Evolutionary conservation across 2,888 invertebrate species (phyloP).

Genomic region (Drosophila buzzatii): DNA sequence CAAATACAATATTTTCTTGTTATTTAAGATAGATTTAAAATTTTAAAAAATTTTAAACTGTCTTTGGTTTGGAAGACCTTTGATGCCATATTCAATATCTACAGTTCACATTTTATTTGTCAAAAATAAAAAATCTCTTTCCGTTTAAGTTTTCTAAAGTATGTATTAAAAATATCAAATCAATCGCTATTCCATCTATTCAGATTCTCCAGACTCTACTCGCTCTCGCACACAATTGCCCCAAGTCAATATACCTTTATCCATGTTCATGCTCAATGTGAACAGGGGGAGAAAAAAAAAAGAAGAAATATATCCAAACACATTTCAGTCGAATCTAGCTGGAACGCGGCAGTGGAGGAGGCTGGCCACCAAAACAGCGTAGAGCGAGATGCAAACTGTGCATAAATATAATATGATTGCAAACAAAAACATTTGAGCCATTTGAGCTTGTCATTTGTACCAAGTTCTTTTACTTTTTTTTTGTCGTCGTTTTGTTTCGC

Average conservation of each 20-base stretch:
- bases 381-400: slow-evolving; percentile 49
- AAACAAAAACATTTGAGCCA: slow-evolving; percentile 78
- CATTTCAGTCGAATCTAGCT: slow-evolving; percentile 1
- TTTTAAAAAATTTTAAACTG: not conserved
- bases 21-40: too few relatives aligned
- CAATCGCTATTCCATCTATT: not conserved
- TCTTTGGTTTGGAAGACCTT: not conserved
- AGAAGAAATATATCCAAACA: slow-evolving; percentile 21
- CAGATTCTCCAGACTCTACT: too few relatives aligned
- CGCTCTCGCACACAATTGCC: not conserved
- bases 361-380: slow-evolving; percentile 18
- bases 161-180: not conserved
- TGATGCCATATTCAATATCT: too few relatives aligned
- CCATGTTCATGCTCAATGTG: not conserved
- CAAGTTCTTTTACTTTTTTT: slow-evolving; percentile 25
- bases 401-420: slow-evolving; percentile 82
- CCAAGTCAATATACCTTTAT: slow-evolving; percentile 6
- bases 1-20: too few relatives aligned
- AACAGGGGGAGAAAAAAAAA: not conserved
- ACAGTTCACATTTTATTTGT: too few relatives aligned
- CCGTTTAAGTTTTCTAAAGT: not conserved
- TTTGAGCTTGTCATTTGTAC: slow-evolving; percentile 76
- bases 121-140: too few relatives aligned
- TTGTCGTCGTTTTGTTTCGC: slow-evolving; percentile 18
- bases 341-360: not conserved